These are phyloP conservation scores for Aptenodytes forsteri DNA, from an alignment of 2,113 vertebrate species.

Conservation along the genomic window DNA sequence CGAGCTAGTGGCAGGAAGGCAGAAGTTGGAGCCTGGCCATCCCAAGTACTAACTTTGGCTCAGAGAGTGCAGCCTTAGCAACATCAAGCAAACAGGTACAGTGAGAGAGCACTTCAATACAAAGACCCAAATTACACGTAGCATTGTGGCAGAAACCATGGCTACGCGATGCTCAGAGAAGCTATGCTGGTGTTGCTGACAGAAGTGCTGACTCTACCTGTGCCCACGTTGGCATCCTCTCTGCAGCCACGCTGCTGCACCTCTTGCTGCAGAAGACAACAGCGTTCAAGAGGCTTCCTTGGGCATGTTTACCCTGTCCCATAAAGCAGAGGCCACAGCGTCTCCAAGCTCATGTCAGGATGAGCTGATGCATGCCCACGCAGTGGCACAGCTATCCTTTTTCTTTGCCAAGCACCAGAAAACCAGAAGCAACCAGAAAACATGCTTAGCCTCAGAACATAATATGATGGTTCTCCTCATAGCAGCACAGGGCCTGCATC, in stretches of 20 bases:
- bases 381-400: not conserved
- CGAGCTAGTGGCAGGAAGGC: not conserved
- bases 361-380: not conserved
- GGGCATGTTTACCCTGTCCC: not conserved
- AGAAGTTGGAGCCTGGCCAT: not conserved
- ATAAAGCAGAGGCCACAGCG: not conserved
- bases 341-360: not conserved
- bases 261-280: not conserved
- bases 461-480: not conserved
- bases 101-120: fast-evolving
- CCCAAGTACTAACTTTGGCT: not conserved
- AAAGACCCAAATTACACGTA: not conserved
- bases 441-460: not conserved
- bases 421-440: not conserved
- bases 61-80: not conserved
- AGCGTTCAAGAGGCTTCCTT: not conserved
- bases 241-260: not conserved
- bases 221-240: not conserved
- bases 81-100: not conserved
- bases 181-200: not conserved
- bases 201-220: not conserved
- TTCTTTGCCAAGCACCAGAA: not conserved
- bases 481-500: not conserved
- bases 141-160: not conserved
- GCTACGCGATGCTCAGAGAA: not conserved